A percentile compares a stretch with the other conserved stretches of the same genome.
These are phyloP conservation scores for Pholis gunnellus DNA, from an alignment of 2,113 vertebrate species.

Conservation along the genomic window DNA sequence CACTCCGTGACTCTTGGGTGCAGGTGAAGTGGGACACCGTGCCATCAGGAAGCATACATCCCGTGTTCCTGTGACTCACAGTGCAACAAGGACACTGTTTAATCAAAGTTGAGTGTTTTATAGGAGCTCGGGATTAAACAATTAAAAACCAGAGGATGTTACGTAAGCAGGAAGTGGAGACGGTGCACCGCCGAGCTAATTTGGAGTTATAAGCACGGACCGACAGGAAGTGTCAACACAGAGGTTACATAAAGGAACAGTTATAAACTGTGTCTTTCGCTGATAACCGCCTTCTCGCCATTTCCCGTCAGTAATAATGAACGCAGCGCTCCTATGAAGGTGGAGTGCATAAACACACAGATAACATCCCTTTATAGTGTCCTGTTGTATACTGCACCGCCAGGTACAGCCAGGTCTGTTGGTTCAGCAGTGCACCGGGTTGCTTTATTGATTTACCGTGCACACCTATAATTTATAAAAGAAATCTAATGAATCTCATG, in stretches of 20 bases:
- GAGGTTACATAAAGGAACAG: constrained; percentile 6
- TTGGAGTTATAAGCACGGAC: neutral
- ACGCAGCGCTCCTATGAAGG: neutral
- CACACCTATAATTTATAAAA: neutral
- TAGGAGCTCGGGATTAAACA: constrained; percentile 19
- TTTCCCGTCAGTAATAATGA: constrained; percentile 56
- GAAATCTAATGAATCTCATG: neutral
- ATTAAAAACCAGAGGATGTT: constrained; percentile 34
- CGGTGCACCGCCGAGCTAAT: constrained; percentile 4
- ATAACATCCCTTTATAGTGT: constrained; percentile 41
- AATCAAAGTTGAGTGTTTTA: constrained; percentile 63
- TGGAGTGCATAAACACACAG: constrained; percentile 15
- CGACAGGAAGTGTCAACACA: neutral
- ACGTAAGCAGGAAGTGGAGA: constrained; percentile 34
- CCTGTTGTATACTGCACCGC: neutral
- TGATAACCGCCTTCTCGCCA: constrained; percentile 20
- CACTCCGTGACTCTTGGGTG: neutral
- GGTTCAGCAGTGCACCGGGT: neutral
- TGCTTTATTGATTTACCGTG: constrained; percentile 18
- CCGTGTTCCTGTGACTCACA: neutral
- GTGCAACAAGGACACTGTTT: constrained; percentile 8
- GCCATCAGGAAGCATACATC: neutral
- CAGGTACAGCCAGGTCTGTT: neutral
- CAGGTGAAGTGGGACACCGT: neutral
- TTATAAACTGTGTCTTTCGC: constrained; percentile 30